phyloP scores from a whole-genome alignment of 2,888 invertebrate genomes.

The Aporophyla nigra region DNA sequence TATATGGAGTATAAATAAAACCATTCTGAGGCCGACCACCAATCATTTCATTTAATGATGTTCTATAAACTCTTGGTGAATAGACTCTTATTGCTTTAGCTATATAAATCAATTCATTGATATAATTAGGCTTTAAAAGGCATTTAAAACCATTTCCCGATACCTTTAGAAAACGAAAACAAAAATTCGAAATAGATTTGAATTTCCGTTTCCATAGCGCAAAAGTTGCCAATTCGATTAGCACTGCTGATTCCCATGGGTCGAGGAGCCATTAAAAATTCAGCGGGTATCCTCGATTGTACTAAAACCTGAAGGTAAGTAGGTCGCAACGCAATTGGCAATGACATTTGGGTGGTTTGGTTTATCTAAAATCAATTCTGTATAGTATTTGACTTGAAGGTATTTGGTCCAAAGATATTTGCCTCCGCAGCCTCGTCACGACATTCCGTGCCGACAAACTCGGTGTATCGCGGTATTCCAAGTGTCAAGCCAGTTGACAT shows the following conservation, averaged over 20 bases:
- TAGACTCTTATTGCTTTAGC: neutral
- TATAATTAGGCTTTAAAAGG: neutral
- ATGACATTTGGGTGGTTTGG: constrained; percentile 28
- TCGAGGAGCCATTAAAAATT: constrained; percentile 46
- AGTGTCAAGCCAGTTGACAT: constrained; percentile 74
- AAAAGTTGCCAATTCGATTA: constrained; percentile 51
- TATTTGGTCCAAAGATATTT: constrained; percentile 73
- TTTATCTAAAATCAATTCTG: constrained; percentile 53
- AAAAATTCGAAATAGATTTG: constrained; percentile 16
- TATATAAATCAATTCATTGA: constrained; percentile 1
- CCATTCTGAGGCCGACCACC: neutral
- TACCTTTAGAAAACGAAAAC: constrained; percentile 4
- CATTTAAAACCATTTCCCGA: neutral
- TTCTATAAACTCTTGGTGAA: constrained; percentile 3
- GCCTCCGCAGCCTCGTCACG: constrained; percentile 71
- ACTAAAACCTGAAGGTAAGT: constrained; percentile 45
- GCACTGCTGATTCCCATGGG: constrained; percentile 38
- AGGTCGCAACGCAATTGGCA: constrained; percentile 41
- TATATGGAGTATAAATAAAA: constrained; percentile 28
- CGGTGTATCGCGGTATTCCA: constrained; percentile 73
- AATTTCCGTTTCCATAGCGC: constrained; percentile 33
- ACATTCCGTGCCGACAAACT: constrained; percentile 73
- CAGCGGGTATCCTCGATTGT: constrained; percentile 41
- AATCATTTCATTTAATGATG: constrained; percentile 9
- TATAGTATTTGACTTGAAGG: constrained; percentile 69